Conservation (phyloP, 2,888 invertebrate genomes). For the Troides oblongomaculatus region DNA sequence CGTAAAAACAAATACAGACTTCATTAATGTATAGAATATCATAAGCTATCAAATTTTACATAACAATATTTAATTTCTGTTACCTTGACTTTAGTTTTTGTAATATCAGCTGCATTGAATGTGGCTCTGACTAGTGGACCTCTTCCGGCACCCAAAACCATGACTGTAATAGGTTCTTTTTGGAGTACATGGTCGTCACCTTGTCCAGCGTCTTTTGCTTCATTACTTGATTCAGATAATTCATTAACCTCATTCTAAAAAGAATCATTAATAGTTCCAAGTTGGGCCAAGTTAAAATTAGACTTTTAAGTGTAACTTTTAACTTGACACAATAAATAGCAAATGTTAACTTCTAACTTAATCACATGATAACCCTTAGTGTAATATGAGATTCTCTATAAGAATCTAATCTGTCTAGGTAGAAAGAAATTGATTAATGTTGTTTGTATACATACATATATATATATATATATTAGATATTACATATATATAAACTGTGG, state of each 20-base stretch:
- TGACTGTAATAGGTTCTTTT: conserved; percentile 79
- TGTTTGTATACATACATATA: no score
- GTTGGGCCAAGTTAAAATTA: no score
- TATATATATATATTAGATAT: no score
- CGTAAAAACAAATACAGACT: not conserved
- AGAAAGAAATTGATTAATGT: not conserved
- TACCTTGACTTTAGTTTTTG: conserved; percentile 85
- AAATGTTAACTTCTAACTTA: no score
- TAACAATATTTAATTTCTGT: not conserved
- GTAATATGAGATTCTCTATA: not conserved
- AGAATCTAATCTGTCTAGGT: not conserved
- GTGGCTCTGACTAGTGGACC: conserved; percentile 96
- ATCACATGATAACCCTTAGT: no score
- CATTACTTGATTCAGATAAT: conserved; percentile 27
- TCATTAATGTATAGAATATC: not conserved
- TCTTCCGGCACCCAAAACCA: conserved; percentile 96
- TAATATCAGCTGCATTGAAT: conserved; percentile 88
- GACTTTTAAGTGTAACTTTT: no score
- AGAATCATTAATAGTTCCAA: not conserved
- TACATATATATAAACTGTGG: no score
- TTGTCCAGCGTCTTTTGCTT: conserved; percentile 35
- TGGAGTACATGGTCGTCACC: conserved; percentile 44
- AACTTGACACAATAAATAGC: no score
- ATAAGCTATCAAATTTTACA: not conserved
- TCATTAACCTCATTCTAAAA: conserved; percentile 32